Conservation (phyloP, 1,140 invertebrate species). For the Chionoecetes opilio region DNA sequence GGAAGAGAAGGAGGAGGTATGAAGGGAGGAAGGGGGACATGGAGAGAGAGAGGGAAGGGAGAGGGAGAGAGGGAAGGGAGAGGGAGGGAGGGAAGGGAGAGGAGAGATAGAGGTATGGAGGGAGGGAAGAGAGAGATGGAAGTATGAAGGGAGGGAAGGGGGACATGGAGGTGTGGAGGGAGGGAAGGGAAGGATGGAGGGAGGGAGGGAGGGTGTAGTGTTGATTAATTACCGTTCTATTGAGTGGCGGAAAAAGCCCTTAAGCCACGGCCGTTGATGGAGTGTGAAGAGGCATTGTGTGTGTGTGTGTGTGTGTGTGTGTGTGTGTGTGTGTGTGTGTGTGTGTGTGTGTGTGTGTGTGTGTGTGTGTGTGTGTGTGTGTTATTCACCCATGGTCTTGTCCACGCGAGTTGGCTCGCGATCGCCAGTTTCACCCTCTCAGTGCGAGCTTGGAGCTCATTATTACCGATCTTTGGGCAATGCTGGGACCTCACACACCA, state of each 20-base stretch:
- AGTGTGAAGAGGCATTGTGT: conserved; percentile 12
- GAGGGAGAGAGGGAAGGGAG: neutral
- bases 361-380: too few relatives aligned
- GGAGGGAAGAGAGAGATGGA: too few relatives aligned
- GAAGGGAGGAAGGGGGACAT: neutral
- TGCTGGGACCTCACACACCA: too few relatives aligned
- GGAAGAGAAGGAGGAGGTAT: neutral
- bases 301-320: too few relatives aligned
- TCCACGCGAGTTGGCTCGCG: too few relatives aligned
- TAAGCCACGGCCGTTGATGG: neutral
- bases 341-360: too few relatives aligned
- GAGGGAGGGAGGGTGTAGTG: neutral
- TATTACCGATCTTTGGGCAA: too few relatives aligned
- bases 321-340: too few relatives aligned
- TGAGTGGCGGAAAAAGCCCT: neutral
- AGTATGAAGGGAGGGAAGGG: neutral
- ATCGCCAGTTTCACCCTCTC: too few relatives aligned
- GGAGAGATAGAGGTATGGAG: neutral
- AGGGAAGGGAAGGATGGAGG: neutral
- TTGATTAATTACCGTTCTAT: conserved; percentile 8
- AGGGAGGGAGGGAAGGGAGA: neutral
- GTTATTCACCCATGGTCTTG: too few relatives aligned
- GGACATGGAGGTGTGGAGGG: neutral
- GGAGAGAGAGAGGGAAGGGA: neutral
- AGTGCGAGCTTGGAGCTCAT: too few relatives aligned